Conservation (phyloP, 2,797 vertebrate genomes). For the Notamacropus eugenii region DNA sequence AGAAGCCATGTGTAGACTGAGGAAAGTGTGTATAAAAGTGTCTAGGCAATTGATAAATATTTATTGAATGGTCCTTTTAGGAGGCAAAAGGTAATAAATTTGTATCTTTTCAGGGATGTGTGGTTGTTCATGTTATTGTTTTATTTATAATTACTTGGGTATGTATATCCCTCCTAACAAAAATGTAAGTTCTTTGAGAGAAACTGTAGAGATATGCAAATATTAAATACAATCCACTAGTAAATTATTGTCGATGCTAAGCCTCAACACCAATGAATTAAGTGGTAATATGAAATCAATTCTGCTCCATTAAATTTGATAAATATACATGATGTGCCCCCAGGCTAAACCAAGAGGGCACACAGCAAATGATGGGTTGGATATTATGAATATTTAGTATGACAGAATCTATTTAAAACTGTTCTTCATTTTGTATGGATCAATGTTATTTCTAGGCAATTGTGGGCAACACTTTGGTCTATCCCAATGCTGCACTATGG, state of each 20-base stretch:
- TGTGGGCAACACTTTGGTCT: background rate
- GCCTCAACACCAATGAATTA: background rate
- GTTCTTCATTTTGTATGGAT: background rate
- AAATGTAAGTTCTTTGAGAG: background rate
- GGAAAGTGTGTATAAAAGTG: background rate
- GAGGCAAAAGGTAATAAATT: background rate
- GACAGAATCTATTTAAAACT: background rate
- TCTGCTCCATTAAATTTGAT: background rate
- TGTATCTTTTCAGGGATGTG: background rate
- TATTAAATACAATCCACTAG: background rate
- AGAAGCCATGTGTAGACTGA: background rate
- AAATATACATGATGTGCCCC: background rate
- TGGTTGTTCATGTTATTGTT: background rate
- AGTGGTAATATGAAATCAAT: background rate
- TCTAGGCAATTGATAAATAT: background rate
- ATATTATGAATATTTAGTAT: too few species aligned
- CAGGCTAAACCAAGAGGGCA: background rate
- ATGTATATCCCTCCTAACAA: background rate
- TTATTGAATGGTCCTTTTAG: background rate
- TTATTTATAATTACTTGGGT: background rate
- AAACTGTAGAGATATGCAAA: background rate
- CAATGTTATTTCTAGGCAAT: background rate
- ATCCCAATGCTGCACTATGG: background rate
- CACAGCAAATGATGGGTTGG: too few species aligned
- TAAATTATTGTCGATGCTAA: background rate